Conservation (phyloP, 2,113 vertebrate genomes). For the Gyps fulvus region DNA sequence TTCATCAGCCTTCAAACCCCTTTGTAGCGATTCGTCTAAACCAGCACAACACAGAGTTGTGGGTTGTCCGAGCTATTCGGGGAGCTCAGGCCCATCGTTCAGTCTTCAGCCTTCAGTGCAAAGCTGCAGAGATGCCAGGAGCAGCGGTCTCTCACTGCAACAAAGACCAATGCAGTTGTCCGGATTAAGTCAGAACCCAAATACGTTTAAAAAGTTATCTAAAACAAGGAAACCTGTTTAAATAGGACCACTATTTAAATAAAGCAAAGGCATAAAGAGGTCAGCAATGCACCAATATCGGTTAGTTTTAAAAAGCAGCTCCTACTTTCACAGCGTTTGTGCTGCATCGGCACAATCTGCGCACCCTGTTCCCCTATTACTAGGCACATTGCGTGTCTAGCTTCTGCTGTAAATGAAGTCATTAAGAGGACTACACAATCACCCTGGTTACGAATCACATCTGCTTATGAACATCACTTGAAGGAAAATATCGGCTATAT, state of each 20-base stretch:
- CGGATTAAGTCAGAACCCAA: background rate
- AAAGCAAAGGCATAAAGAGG: background rate
- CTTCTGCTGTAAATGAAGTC: background rate
- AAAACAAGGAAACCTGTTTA: background rate
- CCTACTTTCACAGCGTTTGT: background rate
- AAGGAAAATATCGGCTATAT: background rate
- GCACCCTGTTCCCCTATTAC: background rate
- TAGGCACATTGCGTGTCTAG: background rate
- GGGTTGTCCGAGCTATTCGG: fast-evolving
- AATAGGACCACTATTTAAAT: background rate
- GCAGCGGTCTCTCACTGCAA: fast-evolving
- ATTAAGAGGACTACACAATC: background rate
- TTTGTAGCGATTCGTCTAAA: background rate
- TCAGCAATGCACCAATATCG: background rate
- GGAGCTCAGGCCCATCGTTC: background rate
- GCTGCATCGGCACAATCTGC: background rate
- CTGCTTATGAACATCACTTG: background rate
- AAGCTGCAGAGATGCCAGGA: background rate
- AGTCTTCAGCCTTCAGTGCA: background rate
- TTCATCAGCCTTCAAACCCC: background rate
- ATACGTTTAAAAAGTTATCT: background rate
- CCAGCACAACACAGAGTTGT: no score
- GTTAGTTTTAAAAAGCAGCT: background rate
- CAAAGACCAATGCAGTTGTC: background rate
- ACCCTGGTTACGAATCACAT: background rate